Base-by-base conservation (phyloP, 2,113 vertebrate genomes). In the Xiphorhynchus elegans region DNA sequence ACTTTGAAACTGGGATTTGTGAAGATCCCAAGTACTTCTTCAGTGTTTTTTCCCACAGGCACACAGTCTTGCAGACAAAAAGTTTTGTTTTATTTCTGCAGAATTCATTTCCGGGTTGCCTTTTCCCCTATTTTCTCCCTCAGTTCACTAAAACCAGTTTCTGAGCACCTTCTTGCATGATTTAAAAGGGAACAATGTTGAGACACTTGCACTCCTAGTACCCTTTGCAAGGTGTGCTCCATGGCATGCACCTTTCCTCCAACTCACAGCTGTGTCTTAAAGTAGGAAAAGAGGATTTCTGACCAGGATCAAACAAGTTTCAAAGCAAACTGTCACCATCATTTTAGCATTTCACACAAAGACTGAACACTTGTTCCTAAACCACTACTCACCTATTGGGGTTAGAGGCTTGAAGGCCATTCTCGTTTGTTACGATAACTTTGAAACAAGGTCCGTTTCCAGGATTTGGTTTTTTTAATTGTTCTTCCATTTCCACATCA, bases 381-480 rank as follows among this genome's bases (percentile, higher is more conserved):
- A 78, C 40, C 49, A 35, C 47, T 63, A 53, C 97, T 93, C 89
- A 99, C 99, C 99, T 99, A 87, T 95, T 95, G 2, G 98, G 98
- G 86, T 98, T 97, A 7, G 98, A 96, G 4, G 97, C 98, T 47
- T 96, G 98, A 87, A 99, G 98, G 5, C 99, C 99, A 20, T 93
- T 97, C 63, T 99, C 98, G 11, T 97, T 97, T 52, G 99, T 99
- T 60, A 99, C 97, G 1, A 99, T 98, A 76, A 99, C 99, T 97
- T 99, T 99, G 93, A 97, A 98, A 69, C 96, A 95, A 40, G 98
- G 95, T 31, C 92, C 98, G 2, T 67, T 42, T 40, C 93, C 95
- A 13, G 98, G 97, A 79, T 98, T 98, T 59, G 97, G 82, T 47
- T 84, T 97, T 70, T 91, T 96, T 7, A 59, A 77, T 9, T 87